Conservation (phyloP, 1,140 invertebrate species). For the Achroia grisella region DNA sequence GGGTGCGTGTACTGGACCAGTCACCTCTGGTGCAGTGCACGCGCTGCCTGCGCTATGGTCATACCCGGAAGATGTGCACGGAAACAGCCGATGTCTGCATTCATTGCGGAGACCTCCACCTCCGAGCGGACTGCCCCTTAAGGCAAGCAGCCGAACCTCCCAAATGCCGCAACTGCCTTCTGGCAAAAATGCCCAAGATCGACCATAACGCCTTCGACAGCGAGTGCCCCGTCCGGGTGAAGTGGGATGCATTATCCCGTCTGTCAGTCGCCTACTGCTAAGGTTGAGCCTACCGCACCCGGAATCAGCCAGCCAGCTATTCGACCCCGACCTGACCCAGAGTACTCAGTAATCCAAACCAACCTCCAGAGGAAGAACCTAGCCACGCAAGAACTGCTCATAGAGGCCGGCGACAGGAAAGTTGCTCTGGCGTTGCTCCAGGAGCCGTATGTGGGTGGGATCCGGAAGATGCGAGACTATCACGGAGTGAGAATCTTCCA, state of each 20-base stretch:
- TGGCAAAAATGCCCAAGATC: neutral
- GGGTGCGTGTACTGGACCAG: neutral
- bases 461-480: neutral
- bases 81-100: neutral
- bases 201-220: neutral
- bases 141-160: neutral
- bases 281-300: too few species aligned
- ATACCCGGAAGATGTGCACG: neutral
- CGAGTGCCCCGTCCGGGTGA: neutral
- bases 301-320: neutral
- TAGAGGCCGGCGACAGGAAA: neutral
- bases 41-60: neutral
- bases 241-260: neutral
- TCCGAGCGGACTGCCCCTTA: neutral
- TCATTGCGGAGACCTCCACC: neutral
- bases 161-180: neutral
- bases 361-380: neutral
- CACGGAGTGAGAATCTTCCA: conserved; percentile 2
- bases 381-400: neutral
- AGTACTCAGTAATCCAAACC: neutral
- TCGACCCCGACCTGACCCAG: too few species aligned
- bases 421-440: conserved; percentile 1
- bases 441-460: conserved; percentile 9
- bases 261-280: neutral
- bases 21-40: too few species aligned